Evolutionary conservation across 2,113 vertebrate species (phyloP).

Genomic region (Apodemus sylvaticus): DNA sequence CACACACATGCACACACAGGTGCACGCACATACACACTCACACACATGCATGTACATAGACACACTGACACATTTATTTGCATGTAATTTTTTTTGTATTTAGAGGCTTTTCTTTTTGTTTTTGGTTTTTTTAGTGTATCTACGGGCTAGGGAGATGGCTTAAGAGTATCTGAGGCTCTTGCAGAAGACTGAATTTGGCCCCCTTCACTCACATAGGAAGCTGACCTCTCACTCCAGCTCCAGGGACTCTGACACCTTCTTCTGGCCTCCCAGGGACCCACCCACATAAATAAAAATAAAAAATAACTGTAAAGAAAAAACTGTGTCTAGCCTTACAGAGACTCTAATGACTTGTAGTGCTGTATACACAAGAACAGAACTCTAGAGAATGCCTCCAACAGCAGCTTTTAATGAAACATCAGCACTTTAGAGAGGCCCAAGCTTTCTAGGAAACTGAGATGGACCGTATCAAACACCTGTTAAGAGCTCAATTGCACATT

Average conservation of each 20-base stretch:
- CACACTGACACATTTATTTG: neutral
- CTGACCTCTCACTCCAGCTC: neutral
- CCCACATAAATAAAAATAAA: neutral
- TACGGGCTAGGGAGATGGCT: neutral
- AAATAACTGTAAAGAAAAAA: neutral
- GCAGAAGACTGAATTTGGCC: neutral
- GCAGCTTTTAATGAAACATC: constrained; percentile 15
- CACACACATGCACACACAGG: no score
- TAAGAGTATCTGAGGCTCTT: neutral
- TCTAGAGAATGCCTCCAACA: constrained; percentile 17
- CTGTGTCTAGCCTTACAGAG: neutral
- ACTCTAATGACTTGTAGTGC: neutral
- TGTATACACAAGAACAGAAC: neutral
- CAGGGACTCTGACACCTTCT: neutral
- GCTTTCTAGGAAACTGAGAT: neutral
- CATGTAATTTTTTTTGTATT: neutral
- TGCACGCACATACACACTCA: no score
- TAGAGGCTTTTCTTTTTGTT: no score
- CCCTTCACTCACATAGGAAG: neutral
- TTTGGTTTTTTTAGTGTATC: neutral
- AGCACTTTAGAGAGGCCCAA: constrained; percentile 30
- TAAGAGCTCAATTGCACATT: neutral
- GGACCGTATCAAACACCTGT: neutral
- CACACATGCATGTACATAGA: no score
- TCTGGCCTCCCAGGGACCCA: neutral